phyloP scores from a whole-genome alignment of 1,140 invertebrate species.

The Amphibalanus amphitrite region DNA sequence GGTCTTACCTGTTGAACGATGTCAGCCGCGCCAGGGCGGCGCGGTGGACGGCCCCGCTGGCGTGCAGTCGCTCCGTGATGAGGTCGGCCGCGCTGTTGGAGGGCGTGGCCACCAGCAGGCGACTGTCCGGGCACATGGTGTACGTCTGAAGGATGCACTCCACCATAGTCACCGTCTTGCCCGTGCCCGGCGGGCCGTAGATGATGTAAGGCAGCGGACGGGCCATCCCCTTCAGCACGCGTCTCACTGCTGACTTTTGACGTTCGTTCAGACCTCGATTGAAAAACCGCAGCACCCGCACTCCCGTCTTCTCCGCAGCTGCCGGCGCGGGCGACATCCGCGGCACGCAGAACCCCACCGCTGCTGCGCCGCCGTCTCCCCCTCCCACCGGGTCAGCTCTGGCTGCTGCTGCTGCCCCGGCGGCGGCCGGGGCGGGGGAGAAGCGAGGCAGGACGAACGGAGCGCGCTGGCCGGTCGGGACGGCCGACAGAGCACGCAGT shows the following conservation, averaged over 20 bases:
- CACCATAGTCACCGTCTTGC: slow-evolving; percentile 83
- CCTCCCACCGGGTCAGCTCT: too few species aligned
- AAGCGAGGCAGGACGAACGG: not conserved
- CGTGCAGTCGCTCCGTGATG: slow-evolving; percentile 40
- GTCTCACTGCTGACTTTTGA: slow-evolving; percentile 57
- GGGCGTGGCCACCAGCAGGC: slow-evolving; percentile 60
- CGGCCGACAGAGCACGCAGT: not conserved
- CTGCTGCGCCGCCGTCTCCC: too few species aligned
- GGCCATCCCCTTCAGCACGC: slow-evolving; percentile 45
- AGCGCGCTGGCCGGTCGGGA: not conserved
- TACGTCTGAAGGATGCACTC: slow-evolving; percentile 69
- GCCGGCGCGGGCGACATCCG: slow-evolving; percentile 3
- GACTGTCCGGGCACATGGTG: slow-evolving; percentile 38
- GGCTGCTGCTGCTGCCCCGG: too few species aligned
- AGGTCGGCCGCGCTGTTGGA: slow-evolving; percentile 78
- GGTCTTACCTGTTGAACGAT: slow-evolving; percentile 24
- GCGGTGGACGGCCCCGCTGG: slow-evolving; percentile 12
- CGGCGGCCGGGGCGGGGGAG: too few species aligned
- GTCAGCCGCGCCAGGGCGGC: slow-evolving; percentile 21
- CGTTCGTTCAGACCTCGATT: slow-evolving; percentile 55
- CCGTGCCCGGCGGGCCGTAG: slow-evolving; percentile 89
- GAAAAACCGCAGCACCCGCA: slow-evolving; percentile 39
- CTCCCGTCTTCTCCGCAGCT: slow-evolving; percentile 17
- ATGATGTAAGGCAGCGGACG: slow-evolving; percentile 70
- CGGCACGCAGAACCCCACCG: not conserved